These are phyloP conservation scores for Spea hammondii DNA, from an alignment of 2,797 vertebrate genomes.

Conservation along the genomic window DNA sequence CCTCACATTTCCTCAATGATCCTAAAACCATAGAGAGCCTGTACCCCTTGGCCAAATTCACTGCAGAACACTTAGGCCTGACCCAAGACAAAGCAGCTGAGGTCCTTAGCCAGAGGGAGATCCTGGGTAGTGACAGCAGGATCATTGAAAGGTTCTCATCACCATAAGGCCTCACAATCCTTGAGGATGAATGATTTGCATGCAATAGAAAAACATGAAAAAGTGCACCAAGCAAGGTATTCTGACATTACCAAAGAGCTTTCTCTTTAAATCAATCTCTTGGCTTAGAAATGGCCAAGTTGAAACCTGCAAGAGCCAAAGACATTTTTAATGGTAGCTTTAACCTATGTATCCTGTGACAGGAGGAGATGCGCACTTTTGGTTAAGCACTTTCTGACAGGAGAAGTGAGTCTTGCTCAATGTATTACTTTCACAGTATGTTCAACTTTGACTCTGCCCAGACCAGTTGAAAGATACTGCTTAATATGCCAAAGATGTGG, in stretches of 20 bases:
- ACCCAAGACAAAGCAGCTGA: conserved; percentile 89
- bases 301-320: conserved; percentile 18
- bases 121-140: conserved; percentile 77
- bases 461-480: conserved; percentile 43
- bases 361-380: conserved; percentile 23
- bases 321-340: conserved; percentile 19
- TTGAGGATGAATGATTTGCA: background rate
- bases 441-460: conserved; percentile 38
- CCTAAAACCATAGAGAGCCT: conserved; percentile 92
- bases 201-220: background rate
- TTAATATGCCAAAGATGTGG: conserved; percentile 24
- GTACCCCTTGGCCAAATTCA: conserved; percentile 92
- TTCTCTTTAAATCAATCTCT: background rate
- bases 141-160: conserved; percentile 94
- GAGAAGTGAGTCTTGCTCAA: conserved; percentile 38
- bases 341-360: conserved; percentile 9
- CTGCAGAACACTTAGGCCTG: conserved; percentile 88
- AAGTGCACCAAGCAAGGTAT: background rate
- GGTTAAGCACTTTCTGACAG: conserved; percentile 36
- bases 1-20: conserved; percentile 88
- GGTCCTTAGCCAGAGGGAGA: conserved; percentile 78
- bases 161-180: conserved; percentile 69
- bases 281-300: conserved; percentile 6
- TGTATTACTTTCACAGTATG: conserved; percentile 16
- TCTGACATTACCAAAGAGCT: conserved; percentile 11